Conservation (phyloP, 2,113 vertebrate species). For the Microcebus murinus region DNA sequence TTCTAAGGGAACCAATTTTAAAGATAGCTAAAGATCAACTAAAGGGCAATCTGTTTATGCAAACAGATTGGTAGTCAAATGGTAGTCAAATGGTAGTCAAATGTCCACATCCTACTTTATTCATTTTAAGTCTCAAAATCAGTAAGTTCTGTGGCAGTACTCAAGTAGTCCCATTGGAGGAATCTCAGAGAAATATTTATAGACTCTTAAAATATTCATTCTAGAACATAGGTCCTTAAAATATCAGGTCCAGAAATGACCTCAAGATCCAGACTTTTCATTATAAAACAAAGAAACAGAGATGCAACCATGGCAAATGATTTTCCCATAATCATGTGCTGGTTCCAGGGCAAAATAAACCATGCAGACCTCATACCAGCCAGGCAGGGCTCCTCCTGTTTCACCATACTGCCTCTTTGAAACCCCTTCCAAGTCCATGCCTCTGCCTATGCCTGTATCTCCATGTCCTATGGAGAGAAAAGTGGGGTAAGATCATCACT, state of each 20-base stretch:
- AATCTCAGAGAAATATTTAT: background rate
- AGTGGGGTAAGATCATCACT: background rate
- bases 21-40: background rate
- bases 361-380: background rate
- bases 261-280: background rate
- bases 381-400: background rate
- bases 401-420: background rate
- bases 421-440: background rate
- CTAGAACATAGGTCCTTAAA: background rate
- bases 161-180: too few species aligned
- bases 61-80: too few species aligned
- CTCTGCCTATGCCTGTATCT: too few species aligned
- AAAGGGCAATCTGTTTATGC: background rate
- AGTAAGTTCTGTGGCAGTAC: background rate
- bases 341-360: background rate
- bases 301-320: background rate
- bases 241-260: background rate
- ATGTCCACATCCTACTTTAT: background rate
- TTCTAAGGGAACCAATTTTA: background rate
- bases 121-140: background rate
- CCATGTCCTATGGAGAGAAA: background rate
- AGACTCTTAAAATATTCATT: background rate
- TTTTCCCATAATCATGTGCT: background rate
- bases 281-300: background rate
- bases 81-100: background rate